Evolutionary conservation across 2,888 invertebrate genomes (phyloP).

Genomic region (Ditula angustiorana): DNA sequence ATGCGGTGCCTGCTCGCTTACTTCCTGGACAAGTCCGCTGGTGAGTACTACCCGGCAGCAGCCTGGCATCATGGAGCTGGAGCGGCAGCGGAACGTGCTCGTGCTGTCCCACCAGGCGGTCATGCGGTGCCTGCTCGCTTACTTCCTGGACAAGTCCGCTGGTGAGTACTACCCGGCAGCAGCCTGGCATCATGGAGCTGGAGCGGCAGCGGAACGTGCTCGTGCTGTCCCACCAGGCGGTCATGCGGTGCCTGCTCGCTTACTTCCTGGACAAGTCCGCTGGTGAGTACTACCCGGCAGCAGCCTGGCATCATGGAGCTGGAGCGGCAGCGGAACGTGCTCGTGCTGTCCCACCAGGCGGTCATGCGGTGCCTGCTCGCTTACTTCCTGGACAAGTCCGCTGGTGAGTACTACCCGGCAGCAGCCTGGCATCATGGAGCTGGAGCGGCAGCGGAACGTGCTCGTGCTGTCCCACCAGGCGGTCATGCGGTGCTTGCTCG

Average conservation of each 20-base stretch:
- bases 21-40: constrained; percentile 97
- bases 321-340: constrained; percentile 97
- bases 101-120: constrained; percentile 99
- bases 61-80: constrained; percentile 99
- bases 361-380: constrained; percentile 97
- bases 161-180: constrained; percentile 88
- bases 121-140: constrained; percentile 97
- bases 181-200: constrained; percentile 99
- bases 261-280: constrained; percentile 98
- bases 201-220: constrained; percentile 98
- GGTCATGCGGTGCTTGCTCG: too few species aligned
- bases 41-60: constrained; percentile 89
- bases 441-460: too few species aligned
- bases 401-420: constrained; percentile 86
- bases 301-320: constrained; percentile 99
- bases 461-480: too few species aligned
- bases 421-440: too few species aligned
- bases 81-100: constrained; percentile 97
- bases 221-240: constrained; percentile 99
- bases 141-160: constrained; percentile 97
- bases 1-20: constrained; percentile 98
- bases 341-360: constrained; percentile 99
- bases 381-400: constrained; percentile 98
- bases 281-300: constrained; percentile 86
- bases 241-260: constrained; percentile 96